Percentiles rank a stretch among this genome's conserved stretches.
Conservation (phyloP, 2,797 vertebrate species). For the Onychomys leucogaster region DNA sequence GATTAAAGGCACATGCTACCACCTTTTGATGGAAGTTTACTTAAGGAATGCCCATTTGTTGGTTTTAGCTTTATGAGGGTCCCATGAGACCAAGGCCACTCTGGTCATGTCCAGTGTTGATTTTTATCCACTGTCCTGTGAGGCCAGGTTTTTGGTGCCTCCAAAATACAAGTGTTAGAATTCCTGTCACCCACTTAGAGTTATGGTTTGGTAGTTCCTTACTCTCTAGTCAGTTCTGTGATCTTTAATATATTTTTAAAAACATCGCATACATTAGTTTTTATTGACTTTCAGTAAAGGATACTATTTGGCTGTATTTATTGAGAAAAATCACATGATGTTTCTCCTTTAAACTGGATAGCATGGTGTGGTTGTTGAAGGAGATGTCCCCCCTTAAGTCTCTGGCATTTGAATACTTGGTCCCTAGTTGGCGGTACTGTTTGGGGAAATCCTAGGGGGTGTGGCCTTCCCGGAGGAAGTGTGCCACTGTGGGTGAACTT, state of each 20-base stretch:
- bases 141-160: not conserved
- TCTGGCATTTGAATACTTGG: not conserved
- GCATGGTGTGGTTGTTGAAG: not conserved
- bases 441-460: not conserved
- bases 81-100: not conserved
- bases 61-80: not conserved
- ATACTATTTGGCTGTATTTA: not conserved
- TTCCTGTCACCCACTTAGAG: not conserved
- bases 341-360: not conserved
- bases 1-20: too few species aligned
- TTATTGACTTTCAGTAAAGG: not conserved
- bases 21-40: not conserved
- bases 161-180: not conserved
- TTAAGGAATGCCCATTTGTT: not conserved
- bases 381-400: not conserved
- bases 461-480: not conserved
- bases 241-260: constrained; percentile 1
- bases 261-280: constrained; percentile 9
- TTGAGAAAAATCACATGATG: too few species aligned
- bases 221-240: not conserved
- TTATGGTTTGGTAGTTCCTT: not conserved
- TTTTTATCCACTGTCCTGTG: not conserved
- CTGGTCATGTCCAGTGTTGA: not conserved
- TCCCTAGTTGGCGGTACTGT: not conserved
- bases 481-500: not conserved